Base-by-base conservation (phyloP, 2,888 invertebrate species). In the Plebejus anna region DNA sequence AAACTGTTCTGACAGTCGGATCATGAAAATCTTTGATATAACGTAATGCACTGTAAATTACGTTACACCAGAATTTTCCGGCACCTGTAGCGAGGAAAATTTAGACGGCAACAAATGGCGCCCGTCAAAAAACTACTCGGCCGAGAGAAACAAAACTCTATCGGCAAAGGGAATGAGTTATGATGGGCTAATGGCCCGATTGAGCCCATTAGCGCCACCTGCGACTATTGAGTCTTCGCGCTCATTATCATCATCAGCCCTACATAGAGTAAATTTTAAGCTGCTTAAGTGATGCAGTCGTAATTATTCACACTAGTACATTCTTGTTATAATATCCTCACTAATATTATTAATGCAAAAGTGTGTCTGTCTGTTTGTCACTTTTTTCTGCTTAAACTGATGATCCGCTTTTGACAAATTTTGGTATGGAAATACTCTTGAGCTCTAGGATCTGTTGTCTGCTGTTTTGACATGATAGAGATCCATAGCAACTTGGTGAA, bases 131-230 rank as follows among this genome's bases (percentile, higher is more conserved):
- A 71, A 71, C 32, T 66, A 66, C 32, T 13, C 32, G 32, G 66
- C 66, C 66, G 66, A 4, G 66, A 66, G 71, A 42, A 71, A 71
- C 71, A 22, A 42, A 71, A 71, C 42, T 71, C 42, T 42, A 71
- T 71, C 42, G 71, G 42, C 3, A 9, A 71, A 32, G 38, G 71
- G 71, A 71, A 71, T 71, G 71, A 71, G 71, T 71, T 38, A 71
- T 71, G 71, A 71, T 71, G 32, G 71, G 38, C 71, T 71, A 71
- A 71, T 71, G 38, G 71, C 42, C 38, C 71, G 71, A 71, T 71
- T 71, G 42, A 42, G 22, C 42, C 71, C 71, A 42, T 71, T 71
- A 71, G 71, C 71, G 38, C 71, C 42, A 71, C 71, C 71, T 71
- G 71, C n/a, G n/a, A n/a, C n/a, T 42, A 22, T 42, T n/a, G 22